Conservation (phyloP, 2,888 invertebrate species). For the Phania funesta region DNA sequence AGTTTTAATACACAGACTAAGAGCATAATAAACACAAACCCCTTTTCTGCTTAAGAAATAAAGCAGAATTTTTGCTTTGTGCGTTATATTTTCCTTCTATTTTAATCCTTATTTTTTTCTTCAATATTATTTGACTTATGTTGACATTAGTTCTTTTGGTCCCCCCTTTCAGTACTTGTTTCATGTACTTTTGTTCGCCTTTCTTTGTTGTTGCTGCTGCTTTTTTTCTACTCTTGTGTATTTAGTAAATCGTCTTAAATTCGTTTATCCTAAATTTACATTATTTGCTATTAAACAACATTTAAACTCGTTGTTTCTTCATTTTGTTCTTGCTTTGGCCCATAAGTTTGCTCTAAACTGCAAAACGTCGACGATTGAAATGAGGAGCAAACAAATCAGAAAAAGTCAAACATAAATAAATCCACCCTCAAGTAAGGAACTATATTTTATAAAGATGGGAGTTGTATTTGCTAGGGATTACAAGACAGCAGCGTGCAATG, state of each 20-base stretch:
- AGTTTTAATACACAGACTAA: slow-evolving; percentile 14
- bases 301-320: slow-evolving; percentile 15
- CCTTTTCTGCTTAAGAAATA: neutral
- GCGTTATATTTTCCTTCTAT: neutral
- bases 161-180: neutral
- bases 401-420: slow-evolving; percentile 18
- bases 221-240: neutral
- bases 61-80: neutral
- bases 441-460: neutral
- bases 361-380: slow-evolving; percentile 49
- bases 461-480: neutral
- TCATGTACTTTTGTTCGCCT: neutral
- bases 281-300: slow-evolving; percentile 56
- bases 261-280: slow-evolving; percentile 53
- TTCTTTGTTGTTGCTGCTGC: neutral
- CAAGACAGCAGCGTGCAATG: neutral
- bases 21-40: neutral
- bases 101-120: neutral
- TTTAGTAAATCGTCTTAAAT: slow-evolving; percentile 54
- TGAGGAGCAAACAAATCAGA: neutral
- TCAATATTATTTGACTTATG: neutral
- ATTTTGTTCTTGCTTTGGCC: neutral
- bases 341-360: slow-evolving; percentile 17
- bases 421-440: neutral
- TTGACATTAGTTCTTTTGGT: neutral